Evolutionary conservation across 2,888 invertebrate genomes (phyloP), one percentile per base, ranked within the genome.

Genomic region (Cataglyphis albicans): DNA sequence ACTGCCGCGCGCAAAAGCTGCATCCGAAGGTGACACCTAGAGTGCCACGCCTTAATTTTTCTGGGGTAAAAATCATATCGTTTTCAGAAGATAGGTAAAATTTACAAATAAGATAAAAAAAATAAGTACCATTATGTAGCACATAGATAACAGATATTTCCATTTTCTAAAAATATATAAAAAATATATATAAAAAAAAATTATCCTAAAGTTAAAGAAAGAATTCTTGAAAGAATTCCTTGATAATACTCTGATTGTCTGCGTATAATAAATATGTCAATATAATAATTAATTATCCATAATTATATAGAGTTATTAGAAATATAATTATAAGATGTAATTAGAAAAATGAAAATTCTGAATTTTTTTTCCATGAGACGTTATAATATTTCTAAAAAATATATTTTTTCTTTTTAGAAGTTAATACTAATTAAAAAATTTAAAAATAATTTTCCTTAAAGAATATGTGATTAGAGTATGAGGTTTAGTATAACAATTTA

Each of bases 41-140:
- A 52, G 59, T 72, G 89, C 88, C 88, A 89, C 88, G 89, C 89
- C 88, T 81, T 70, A 84, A 87, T 87, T 89, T 89, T 82, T 89
- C 67, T 73, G 72, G 83, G 75, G 68, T 87, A 82, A 82, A 76
- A 52, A 85, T 21, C 32, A 32, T 41, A 44, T 32, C 72, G 38
- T 59, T 35, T 64, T 64, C 21, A 7, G 35, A 44, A 21, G 9
- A 25, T 35, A 18, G 21, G 6, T 41, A 52, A 9, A 55, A 55
- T 55, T 55, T 57, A 4, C 15, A n/a, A 76, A 57, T n/a, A 38
- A 41, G 1, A 0, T 5, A 12, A 18, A 35, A 64, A 64, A 75
- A 18, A 10, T 48, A 29, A 44, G 18, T 55, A 3, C 2, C 35
- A 35, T 7, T 18, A 32, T 1, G 9, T n/a, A 48, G 21, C 15